These are phyloP conservation scores for Lithosia quadra DNA, from an alignment of 2,888 invertebrate genomes.

Conservation along the genomic window DNA sequence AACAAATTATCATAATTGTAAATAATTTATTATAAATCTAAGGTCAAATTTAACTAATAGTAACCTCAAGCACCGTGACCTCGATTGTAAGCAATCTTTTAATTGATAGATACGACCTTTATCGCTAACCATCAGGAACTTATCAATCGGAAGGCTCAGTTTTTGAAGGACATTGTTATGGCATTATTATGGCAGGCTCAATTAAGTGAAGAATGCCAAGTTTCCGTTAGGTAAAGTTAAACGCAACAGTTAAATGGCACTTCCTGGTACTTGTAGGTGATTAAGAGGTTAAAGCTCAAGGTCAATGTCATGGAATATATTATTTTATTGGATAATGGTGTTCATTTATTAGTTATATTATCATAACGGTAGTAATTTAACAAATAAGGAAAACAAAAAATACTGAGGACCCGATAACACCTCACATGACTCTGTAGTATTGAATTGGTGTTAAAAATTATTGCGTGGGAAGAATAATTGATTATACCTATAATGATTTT, in stretches of 20 bases:
- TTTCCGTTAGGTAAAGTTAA: neutral
- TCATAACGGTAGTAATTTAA: neutral
- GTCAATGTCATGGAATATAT: neutral
- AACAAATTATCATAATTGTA: slow-evolving; percentile 18
- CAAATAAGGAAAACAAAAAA: slow-evolving; percentile 2
- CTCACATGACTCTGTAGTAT: neutral
- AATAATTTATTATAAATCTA: slow-evolving; percentile 29
- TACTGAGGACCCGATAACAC: neutral
- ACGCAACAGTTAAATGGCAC: neutral
- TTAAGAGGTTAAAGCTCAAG: neutral
- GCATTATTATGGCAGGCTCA: slow-evolving; percentile 9
- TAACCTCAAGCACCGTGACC: slow-evolving; percentile 31
- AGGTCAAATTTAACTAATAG: slow-evolving; percentile 40
- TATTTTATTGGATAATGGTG: neutral
- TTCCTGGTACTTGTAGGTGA: neutral
- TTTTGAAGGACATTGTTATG: slow-evolving; percentile 15
- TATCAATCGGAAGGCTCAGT: slow-evolving; percentile 30
- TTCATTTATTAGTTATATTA: neutral
- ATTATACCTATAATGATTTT: too few species aligned
- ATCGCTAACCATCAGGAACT: slow-evolving; percentile 32
- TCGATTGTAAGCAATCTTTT: slow-evolving; percentile 30
- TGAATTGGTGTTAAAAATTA: neutral
- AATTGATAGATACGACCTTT: slow-evolving; percentile 41
- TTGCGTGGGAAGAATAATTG: neutral
- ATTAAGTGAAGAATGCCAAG: neutral